These are phyloP conservation scores for Ormyrus thymus DNA, from an alignment of 2,888 invertebrate species.

Conservation along the genomic window DNA sequence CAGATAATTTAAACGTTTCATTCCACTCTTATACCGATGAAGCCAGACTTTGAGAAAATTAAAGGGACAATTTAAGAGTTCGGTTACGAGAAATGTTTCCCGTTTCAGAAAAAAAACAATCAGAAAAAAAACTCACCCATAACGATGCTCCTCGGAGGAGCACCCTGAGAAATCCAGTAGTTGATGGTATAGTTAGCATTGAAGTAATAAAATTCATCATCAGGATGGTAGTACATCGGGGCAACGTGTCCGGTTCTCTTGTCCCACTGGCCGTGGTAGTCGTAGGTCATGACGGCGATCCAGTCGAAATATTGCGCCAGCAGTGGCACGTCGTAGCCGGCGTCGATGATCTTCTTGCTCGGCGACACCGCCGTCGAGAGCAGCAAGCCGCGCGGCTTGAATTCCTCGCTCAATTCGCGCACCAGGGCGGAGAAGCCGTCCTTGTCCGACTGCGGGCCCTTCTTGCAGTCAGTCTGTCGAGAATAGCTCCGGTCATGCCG, in stretches of 20 bases:
- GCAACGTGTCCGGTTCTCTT: conserved; percentile 93
- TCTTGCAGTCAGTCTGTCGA: conserved; percentile 86
- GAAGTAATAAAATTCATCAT: conserved; percentile 88
- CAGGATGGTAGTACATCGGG: conserved; percentile 87
- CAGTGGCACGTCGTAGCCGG: conserved; percentile 87
- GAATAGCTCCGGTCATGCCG: no score
- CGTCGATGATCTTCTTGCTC: conserved; percentile 90
- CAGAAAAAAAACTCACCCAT: conserved; percentile 78
- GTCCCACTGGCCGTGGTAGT: conserved; percentile 95
- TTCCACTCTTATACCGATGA: no score
- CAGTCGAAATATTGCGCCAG: conserved; percentile 87
- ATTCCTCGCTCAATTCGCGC: conserved; percentile 81
- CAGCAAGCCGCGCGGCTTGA: conserved; percentile 82
- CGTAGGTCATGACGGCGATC: conserved; percentile 95
- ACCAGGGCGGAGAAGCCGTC: conserved; percentile 85
- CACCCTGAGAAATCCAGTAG: conserved; percentile 92
- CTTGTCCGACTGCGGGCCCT: conserved; percentile 90
- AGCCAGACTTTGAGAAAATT: no score
- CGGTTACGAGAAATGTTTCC: no score
- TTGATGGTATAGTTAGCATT: conserved; percentile 92
- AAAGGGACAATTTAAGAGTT: no score
- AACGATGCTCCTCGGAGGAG: conserved; percentile 86
- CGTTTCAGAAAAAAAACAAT: no score
- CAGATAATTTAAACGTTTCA: no score
- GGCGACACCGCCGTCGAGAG: conserved; percentile 91